These are phyloP conservation scores for Spea multiplicata DNA, from an alignment of 2,113 vertebrate species.

Conservation along the genomic window DNA sequence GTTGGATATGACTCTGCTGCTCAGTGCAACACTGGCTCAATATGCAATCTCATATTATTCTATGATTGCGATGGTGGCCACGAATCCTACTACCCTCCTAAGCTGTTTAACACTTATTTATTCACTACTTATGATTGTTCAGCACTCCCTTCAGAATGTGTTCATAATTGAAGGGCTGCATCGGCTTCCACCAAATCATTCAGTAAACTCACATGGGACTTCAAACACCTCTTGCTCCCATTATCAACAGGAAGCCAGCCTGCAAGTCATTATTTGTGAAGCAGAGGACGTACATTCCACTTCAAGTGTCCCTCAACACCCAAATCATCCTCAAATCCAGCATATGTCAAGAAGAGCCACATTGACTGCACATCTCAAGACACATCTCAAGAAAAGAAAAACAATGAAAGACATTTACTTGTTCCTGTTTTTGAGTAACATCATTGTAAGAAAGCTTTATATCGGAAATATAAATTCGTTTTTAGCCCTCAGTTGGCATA, in stretches of 20 bases:
- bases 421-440: constrained; percentile 68
- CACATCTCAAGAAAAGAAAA: constrained; percentile 63
- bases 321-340: constrained; percentile 2
- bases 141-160: constrained; percentile 70
- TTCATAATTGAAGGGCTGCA: constrained; percentile 76
- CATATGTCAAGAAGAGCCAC: constrained; percentile 24
- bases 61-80: constrained; percentile 64
- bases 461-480: no score
- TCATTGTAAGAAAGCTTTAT: constrained; percentile 65
- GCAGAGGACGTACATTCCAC: background rate
- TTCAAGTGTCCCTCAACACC: background rate
- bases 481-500: background rate
- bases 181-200: constrained; percentile 59
- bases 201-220: constrained; percentile 33
- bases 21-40: constrained; percentile 70
- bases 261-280: background rate
- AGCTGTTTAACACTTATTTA: constrained; percentile 61
- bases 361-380: constrained; percentile 45
- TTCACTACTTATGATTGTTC: constrained; percentile 64
- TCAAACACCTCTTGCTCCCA: constrained; percentile 48
- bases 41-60: constrained; percentile 72
- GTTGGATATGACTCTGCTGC: constrained; percentile 70
- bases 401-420: constrained; percentile 68
- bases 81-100: constrained; percentile 45
- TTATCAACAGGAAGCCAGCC: constrained; percentile 48